Conservation (phyloP, 2,888 invertebrate genomes). For the Gari tellinella region DNA sequence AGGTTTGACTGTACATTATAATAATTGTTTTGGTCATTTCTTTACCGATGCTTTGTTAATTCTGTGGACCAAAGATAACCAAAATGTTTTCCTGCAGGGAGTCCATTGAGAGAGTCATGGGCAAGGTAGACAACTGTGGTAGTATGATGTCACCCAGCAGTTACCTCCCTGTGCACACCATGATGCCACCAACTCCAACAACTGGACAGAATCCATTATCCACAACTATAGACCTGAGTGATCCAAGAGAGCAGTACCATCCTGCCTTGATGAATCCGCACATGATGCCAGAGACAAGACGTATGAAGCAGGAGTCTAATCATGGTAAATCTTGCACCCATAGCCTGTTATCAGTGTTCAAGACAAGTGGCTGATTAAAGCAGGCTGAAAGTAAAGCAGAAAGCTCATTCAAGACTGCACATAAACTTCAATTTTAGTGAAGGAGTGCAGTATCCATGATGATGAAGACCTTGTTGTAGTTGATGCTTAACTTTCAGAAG, state of each 20-base stretch:
- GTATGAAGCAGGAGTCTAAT: conserved; percentile 51
- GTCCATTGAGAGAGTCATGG: conserved; percentile 41
- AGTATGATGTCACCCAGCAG: conserved; percentile 65
- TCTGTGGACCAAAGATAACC: no score
- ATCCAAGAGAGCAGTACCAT: conserved; percentile 52
- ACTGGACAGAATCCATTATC: conserved; percentile 71
- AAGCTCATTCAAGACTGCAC: no score
- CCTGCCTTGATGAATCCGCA: conserved; percentile 62
- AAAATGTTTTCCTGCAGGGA: conserved; percentile 54
- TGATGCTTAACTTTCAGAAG: no score
- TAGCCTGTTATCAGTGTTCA: no score
- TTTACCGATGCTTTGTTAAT: no score
- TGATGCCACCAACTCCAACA: conserved; percentile 55
- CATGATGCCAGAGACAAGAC: conserved; percentile 53
- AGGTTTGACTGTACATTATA: no score
- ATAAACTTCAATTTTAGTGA: no score
- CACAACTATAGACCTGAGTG: conserved; percentile 68
- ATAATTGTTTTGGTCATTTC: no score
- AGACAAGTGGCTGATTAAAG: no score
- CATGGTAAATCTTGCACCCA: conserved; percentile 17
- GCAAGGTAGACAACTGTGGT: conserved; percentile 53
- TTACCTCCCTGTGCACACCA: conserved; percentile 64
- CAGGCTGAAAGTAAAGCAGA: no score
- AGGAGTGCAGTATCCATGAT: no score
- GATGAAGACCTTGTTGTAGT: no score